A percentile compares a stretch with the other conserved stretches of the same genome.
phyloP scores from a whole-genome alignment of 2,113 vertebrate species.

The Etheostoma cragini region DNA sequence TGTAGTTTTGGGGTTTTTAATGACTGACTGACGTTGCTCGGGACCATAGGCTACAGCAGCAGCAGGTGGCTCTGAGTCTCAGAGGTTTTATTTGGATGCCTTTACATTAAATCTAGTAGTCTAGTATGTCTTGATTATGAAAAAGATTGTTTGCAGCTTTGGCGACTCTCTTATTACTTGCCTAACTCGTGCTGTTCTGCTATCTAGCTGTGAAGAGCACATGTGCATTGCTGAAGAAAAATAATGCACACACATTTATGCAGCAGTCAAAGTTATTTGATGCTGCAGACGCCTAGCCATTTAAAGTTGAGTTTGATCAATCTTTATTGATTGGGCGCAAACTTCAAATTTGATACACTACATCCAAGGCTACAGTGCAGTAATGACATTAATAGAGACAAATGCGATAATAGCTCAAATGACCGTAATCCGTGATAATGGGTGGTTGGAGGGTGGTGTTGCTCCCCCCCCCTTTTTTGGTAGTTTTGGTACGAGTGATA shows the following conservation, averaged over 20 bases:
- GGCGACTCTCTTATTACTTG: not conserved
- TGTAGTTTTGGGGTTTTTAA: conserved; percentile 47
- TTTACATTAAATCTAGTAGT: not conserved
- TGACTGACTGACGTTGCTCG: conserved; percentile 49
- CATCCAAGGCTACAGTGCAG: conserved; percentile 51
- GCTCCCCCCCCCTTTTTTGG: not conserved
- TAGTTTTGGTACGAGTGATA: conserved; percentile 18
- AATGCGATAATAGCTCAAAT: conserved; percentile 60
- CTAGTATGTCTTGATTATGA: conserved; percentile 7
- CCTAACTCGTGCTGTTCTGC: not conserved
- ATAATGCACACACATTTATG: not conserved
- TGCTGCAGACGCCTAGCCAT: conserved; percentile 37
- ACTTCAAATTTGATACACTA: conserved; percentile 51
- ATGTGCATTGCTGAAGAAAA: not conserved
- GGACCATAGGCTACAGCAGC: conserved; percentile 11
- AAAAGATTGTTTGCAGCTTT: not conserved
- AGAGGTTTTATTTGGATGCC: conserved; percentile 32
- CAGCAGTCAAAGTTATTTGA: conserved; percentile 33
- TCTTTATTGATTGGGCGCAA: conserved; percentile 63
- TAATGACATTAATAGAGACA: conserved; percentile 69
- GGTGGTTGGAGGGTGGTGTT: conserved; percentile 18
- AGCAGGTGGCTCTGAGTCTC: conserved; percentile 55
- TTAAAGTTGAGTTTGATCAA: conserved; percentile 52
- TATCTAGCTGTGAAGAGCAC: not conserved
- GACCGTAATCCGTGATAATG: conserved; percentile 62